These are phyloP conservation scores for Alexandromys fortis DNA, from an alignment of 2,113 vertebrate species.

Conservation along the genomic window DNA sequence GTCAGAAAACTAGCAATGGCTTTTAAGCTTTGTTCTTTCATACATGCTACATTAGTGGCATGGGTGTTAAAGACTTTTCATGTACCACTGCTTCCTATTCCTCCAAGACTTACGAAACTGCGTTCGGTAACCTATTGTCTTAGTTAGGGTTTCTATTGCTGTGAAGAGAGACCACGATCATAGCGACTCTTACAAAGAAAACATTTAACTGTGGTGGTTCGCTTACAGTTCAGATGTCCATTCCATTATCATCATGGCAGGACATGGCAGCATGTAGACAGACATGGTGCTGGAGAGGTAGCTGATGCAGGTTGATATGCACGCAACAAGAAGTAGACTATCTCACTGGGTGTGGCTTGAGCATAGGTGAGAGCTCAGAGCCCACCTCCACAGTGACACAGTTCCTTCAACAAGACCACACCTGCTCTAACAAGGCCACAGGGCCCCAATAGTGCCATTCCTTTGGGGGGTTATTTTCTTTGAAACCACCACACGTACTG, in stretches of 20 bases:
- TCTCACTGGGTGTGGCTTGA: neutral
- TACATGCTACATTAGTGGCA: constrained; percentile 41
- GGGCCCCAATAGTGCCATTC: neutral
- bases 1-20: neutral
- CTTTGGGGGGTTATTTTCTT: neutral
- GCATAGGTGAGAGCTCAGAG: neutral
- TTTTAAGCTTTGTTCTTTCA: constrained; percentile 35
- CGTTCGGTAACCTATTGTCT: too few relatives aligned
- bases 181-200: too few relatives aligned
- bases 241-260: too few relatives aligned
- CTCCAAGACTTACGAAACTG: neutral
- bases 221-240: too few relatives aligned
- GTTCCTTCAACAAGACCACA: neutral
- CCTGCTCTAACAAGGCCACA: neutral
- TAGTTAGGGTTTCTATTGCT: too few relatives aligned
- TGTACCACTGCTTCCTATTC: constrained; percentile 46
- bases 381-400: neutral
- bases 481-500: constrained; percentile 40
- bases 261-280: too few relatives aligned
- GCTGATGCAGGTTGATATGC: neutral
- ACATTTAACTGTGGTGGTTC: too few relatives aligned
- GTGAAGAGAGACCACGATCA: too few relatives aligned
- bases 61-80: neutral
- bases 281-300: too few relatives aligned
- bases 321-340: neutral